phyloP scores from a whole-genome alignment of 2,113 vertebrate species.

The Atlantisia rogersi region DNA sequence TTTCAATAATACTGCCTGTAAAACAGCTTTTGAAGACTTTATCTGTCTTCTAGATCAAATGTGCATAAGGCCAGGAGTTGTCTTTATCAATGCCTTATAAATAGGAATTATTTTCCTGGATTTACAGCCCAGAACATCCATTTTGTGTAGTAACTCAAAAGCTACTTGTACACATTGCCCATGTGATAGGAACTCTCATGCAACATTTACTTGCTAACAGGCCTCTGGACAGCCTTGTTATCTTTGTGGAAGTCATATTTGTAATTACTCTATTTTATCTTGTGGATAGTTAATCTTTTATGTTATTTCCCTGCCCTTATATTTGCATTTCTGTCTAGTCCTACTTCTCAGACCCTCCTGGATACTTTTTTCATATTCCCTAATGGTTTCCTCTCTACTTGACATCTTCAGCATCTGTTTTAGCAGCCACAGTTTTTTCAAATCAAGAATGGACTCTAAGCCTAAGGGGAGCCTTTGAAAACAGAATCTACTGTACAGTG shows the following conservation, averaged over 20 bases:
- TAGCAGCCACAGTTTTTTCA: background rate
- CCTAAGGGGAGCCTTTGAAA: background rate
- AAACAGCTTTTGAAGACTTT: background rate
- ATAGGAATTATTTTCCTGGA: background rate
- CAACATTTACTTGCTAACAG: background rate
- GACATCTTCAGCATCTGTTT: background rate
- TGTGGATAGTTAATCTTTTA: background rate
- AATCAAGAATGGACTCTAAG: background rate
- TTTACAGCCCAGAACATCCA: background rate
- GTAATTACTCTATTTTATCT: background rate
- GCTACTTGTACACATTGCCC: background rate
- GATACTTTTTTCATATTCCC: background rate
- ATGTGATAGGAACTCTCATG: background rate
- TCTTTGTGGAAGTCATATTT: background rate
- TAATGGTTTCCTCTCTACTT: background rate
- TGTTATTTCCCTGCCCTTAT: background rate
- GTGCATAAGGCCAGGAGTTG: background rate
- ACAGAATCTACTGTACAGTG: background rate
- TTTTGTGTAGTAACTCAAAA: background rate
- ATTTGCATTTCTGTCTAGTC: background rate
- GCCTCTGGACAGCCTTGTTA: background rate
- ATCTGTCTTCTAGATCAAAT: background rate
- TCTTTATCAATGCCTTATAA: background rate
- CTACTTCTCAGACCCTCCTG: background rate
- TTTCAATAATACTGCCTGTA: background rate